These are phyloP conservation scores for Nannoperca australis DNA, from an alignment of 2,797 vertebrate species.

Conservation along the genomic window DNA sequence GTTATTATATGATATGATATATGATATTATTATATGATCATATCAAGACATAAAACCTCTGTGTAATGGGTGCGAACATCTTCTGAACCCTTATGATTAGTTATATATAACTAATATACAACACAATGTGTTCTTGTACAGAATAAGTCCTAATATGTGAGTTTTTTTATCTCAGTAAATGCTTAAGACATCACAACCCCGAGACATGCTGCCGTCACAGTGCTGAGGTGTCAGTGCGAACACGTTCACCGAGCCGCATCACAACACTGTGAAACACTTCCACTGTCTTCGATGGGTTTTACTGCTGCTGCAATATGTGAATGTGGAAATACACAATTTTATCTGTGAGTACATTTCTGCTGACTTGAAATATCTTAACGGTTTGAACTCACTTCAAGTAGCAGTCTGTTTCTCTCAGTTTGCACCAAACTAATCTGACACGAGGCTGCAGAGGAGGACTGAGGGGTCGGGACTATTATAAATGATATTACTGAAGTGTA, in stretches of 20 bases:
- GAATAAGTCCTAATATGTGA: background rate
- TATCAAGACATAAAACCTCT: background rate
- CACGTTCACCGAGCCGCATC: background rate
- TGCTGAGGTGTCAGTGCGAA: too few species aligned
- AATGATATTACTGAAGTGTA: background rate
- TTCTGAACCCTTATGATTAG: background rate
- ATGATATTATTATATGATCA: too few species aligned
- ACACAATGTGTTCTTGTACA: background rate
- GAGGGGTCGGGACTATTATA: background rate
- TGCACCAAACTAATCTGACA: background rate
- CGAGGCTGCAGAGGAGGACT: background rate
- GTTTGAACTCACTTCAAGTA: background rate
- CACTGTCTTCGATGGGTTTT: background rate
- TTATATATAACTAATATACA: background rate
- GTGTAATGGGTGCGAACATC: background rate
- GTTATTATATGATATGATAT: background rate
- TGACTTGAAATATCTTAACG: background rate
- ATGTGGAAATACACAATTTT: slow-evolving; percentile 26
- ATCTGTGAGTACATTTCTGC: slow-evolving; percentile 6
- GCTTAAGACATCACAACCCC: background rate
- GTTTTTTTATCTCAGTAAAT: background rate
- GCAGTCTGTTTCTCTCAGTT: background rate
- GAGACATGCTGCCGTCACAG: background rate
- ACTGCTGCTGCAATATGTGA: slow-evolving; percentile 20
- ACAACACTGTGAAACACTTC: background rate